These are phyloP conservation scores for Hypotaenidia philippensis DNA, from an alignment of 2,797 vertebrate species.

Conservation along the genomic window DNA sequence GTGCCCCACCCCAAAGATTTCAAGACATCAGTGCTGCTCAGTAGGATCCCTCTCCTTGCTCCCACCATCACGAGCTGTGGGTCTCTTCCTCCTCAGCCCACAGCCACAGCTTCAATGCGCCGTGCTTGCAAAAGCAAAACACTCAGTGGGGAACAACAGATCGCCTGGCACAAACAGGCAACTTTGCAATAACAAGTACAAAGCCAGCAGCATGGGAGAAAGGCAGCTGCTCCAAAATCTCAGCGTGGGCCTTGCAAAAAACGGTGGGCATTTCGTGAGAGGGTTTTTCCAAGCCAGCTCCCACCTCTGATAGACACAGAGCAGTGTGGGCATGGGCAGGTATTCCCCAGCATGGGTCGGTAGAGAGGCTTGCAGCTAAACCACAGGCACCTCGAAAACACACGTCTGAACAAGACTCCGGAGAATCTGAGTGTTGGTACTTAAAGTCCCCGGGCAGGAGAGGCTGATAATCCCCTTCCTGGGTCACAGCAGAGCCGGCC, in stretches of 20 bases:
- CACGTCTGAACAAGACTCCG: not conserved
- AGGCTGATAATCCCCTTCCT: not conserved
- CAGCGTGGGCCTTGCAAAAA: not conserved
- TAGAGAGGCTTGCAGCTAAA: not conserved
- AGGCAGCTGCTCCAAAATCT: conserved; percentile 19
- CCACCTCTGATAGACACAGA: not conserved
- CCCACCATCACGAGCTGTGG: not conserved
- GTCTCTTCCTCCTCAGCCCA: not conserved
- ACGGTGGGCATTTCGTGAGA: not conserved
- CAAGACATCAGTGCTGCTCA: not conserved
- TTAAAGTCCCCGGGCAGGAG: not conserved
- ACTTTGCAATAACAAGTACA: not conserved
- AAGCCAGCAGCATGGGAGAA: not conserved
- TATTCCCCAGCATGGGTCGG: not conserved
- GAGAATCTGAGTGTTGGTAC: not conserved
- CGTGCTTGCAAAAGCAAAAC: not conserved
- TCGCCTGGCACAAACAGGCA: conserved; percentile 29
- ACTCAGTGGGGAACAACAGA: not conserved
- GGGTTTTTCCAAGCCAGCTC: conserved; percentile 15
- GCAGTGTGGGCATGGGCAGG: not conserved
- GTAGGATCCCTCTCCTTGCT: not conserved
- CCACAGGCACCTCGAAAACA: not conserved
- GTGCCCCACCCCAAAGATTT: not conserved
- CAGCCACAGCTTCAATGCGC: not conserved
- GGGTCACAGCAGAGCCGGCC: not conserved